Conservation (phyloP, 2,113 vertebrate species). For the Menura novaehollandiae region DNA sequence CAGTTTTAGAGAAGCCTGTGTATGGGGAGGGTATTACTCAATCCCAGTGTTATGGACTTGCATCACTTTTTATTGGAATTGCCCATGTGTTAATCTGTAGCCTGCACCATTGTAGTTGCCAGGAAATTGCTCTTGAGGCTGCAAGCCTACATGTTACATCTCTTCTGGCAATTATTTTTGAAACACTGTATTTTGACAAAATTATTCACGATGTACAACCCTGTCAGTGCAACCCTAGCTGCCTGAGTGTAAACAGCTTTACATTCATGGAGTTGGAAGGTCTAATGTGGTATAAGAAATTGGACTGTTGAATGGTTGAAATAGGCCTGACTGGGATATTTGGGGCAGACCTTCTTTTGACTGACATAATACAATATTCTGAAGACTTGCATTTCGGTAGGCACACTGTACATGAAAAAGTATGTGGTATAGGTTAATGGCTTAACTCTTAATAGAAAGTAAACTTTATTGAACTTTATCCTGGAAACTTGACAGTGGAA, state of each 20-base stretch:
- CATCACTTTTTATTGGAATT: background rate
- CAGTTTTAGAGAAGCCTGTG: background rate
- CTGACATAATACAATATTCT: background rate
- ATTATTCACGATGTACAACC: background rate
- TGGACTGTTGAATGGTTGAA: background rate
- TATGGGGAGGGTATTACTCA: background rate
- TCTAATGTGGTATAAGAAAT: background rate
- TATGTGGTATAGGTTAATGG: background rate
- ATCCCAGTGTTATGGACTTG: background rate
- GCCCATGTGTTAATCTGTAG: background rate
- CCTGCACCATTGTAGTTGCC: background rate
- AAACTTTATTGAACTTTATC: conserved; percentile 16
- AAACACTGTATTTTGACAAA: conserved; percentile 27
- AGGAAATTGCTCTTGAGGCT: background rate
- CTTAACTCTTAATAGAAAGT: background rate
- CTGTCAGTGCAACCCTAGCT: background rate
- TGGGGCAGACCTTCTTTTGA: background rate
- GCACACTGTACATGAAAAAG: background rate
- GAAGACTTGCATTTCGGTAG: background rate
- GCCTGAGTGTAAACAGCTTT: conserved; percentile 1
- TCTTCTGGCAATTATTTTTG: conserved; percentile 8
- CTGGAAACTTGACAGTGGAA: conserved; percentile 3
- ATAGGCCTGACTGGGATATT: background rate
- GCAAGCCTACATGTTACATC: background rate
- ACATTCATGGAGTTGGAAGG: background rate